Conservation (phyloP, 2,113 vertebrate species). For the Cryptomyrus ogoouensis region DNA sequence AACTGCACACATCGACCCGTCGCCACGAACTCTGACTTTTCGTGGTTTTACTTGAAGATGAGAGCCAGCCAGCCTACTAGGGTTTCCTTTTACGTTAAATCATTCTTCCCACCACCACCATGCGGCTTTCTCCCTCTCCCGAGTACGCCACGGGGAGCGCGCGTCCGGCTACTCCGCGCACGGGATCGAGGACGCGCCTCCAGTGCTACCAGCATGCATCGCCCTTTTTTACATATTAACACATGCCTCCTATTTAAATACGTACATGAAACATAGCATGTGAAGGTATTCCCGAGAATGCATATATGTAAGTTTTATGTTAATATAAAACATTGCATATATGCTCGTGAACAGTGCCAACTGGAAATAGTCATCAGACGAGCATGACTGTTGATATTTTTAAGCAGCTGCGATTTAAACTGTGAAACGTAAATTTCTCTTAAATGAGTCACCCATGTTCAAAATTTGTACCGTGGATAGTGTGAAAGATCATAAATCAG, state of each 20-base stretch:
- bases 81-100: neutral
- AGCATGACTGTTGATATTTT: neutral
- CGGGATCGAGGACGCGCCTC: conserved; percentile 2
- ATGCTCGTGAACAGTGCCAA: neutral
- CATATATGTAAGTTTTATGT: neutral
- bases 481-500: neutral
- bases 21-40: neutral
- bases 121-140: conserved; percentile 9
- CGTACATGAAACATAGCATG: neutral
- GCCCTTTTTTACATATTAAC: neutral
- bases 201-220: neutral
- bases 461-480: neutral
- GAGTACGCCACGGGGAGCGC: neutral
- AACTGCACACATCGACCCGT: neutral
- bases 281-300: neutral
- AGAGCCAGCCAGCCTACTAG: neutral
- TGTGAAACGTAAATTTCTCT: neutral
- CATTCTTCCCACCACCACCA: neutral
- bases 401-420: neutral
- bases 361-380: neutral
- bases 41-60: neutral
- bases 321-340: neutral
- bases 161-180: conserved; percentile 4
- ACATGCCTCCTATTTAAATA: neutral
- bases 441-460: neutral